Evolutionary conservation across 2,797 vertebrate species (phyloP), one percentile per base, ranked within the genome.

Genomic region (Sparidentex hasta): DNA sequence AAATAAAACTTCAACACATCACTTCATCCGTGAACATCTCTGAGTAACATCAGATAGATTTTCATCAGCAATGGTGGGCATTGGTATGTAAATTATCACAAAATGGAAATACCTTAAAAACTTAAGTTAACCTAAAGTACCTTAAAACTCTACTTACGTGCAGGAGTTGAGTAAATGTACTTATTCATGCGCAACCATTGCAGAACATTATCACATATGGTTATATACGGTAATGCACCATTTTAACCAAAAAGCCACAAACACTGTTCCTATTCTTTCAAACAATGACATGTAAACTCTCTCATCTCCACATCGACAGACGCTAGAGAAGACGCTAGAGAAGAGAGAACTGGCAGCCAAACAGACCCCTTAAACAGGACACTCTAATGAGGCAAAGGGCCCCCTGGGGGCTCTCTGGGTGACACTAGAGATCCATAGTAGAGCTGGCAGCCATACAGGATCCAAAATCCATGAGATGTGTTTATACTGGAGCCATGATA

Each of bases 381-480:
- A 48, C 71, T 71, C 43, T 81, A 83, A 88, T 80, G 82, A 89
- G 75, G 65, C 70, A 82, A 75, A 65, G 25, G 70, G 43, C 71
- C 84, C 84, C 80, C 69, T 5, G 48, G 51, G 11, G 68, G 56
- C 68, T 65, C 68, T 47, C 71, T 80, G 65, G 52, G 70, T 79
- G 84, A 89, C 76, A 81, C 65, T 43, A 61, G 58, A 87, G 83
- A 89, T 74, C 80, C 71, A 88, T 77, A 78, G 5, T 50, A 70
- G 51, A 73, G 63, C 66, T 89, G 82, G 74, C 83, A 88, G 65
- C 54, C 11, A 27, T 48, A 80, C 72, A 87, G 57, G 23, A 71
- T 41, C 44, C 74, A 76, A 74, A 71, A 21, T 66, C 65, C 52
- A 46, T 67, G 73, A 84, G 71, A 76, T 25, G 54, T 44, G 74